Evolutionary conservation across 2,888 invertebrate genomes (phyloP), one percentile per base, ranked within the genome.

Genomic region (Mycalesis mineus): DNA sequence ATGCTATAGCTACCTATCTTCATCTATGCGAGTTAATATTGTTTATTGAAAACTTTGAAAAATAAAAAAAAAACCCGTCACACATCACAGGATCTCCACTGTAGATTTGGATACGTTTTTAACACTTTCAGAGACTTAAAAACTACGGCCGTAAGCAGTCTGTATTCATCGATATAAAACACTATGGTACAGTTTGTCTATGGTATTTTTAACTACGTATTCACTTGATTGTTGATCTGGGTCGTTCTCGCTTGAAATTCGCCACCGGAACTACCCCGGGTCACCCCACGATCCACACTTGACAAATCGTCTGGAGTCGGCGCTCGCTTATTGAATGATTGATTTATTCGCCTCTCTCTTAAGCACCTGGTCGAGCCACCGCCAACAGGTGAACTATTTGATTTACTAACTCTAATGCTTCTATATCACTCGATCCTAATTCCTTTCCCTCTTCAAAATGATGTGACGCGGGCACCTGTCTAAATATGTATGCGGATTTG

Each of bases 321-420:
- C 68, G 69, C 65, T 67, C 69, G 72, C 73, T 84, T 81, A 88
- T 84, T 84, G 86, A 83, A 82, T 87, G 88, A 88, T 88, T 88
- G 87, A 88, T 88, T 82, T 82, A 85, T 86, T 75, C 70, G 68
- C 68, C 66, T 66, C 71, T 63, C 67, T 68, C 69, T 55, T 68
- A 68, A 67, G 73, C 68, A 66, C 67, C 71, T 67, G 63, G 58
- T 65, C 67, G 70, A 68, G 65, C 62, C 58, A 81, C 84, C 86
- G 68, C 75, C 81, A 82, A 84, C 85, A 87, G 86, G 84, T 86
- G 80, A 81, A 73, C 75, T 75, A 73, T 74, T 78, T 84, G 87
- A 87, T 87, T 84, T 83, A 86, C 77, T 81, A 82, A 80, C 86
- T 81, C 82, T 47, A 82, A 84, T 84, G 82, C 78, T 74, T 80